phyloP scores from a whole-genome alignment of 1,140 invertebrate species.

The Metopolophium dirhodum region DNA sequence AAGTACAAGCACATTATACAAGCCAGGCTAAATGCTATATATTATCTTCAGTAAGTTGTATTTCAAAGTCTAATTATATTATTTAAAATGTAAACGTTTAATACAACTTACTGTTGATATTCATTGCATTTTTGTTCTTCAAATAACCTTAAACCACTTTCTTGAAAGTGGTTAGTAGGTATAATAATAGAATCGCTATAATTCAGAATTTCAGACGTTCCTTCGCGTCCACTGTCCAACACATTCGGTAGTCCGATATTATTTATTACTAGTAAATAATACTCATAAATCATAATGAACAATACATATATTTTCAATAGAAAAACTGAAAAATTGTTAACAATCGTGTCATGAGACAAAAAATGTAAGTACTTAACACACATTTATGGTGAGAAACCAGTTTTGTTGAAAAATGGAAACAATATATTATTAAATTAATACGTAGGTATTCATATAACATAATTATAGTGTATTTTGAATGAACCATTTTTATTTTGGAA shows the following conservation, averaged over 20 bases:
- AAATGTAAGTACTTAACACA: not conserved
- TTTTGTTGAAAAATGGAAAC: too few relatives aligned
- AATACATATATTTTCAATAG: not conserved
- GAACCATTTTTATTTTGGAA: too few relatives aligned
- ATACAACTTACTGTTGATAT: not conserved
- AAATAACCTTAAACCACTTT: slow-evolving; percentile 16
- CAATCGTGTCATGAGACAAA: not conserved
- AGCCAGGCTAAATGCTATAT: not conserved
- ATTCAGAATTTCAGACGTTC: not conserved
- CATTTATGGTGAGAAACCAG: too few relatives aligned
- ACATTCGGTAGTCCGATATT: not conserved
- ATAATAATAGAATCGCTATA: not conserved
- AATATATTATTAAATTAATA: too few relatives aligned
- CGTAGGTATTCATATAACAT: too few relatives aligned
- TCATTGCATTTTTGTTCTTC: not conserved
- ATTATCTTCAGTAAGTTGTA: not conserved
- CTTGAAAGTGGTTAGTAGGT: not conserved
- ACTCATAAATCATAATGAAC: not conserved
- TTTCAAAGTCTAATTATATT: slow-evolving; percentile 2
- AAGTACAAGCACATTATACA: not conserved
- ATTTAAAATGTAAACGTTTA: not conserved
- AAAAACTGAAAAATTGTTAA: not conserved
- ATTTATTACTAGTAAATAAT: not conserved
- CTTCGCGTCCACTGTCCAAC: not conserved
- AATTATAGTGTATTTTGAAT: too few relatives aligned